Conservation (phyloP, 2,113 vertebrate genomes). For the Oceanodroma tethys region DNA sequence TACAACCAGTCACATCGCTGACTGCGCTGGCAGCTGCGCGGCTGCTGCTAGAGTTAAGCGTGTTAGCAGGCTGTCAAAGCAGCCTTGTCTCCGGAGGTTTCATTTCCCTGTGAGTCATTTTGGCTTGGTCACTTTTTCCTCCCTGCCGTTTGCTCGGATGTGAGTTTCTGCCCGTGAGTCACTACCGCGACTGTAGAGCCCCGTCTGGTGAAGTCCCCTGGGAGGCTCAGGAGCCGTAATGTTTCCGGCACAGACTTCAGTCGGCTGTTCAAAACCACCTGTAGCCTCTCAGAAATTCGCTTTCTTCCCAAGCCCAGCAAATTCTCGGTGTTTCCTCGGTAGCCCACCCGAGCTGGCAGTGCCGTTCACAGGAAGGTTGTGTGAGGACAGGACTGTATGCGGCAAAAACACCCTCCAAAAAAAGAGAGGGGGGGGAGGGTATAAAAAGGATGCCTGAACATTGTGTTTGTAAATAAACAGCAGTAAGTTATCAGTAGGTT, state of each 20-base stretch:
- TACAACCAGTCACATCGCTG: not conserved
- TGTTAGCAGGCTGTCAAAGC: not conserved
- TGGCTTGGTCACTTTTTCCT: constrained; percentile 22
- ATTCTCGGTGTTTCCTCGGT: not conserved
- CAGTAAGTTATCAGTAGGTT: not conserved
- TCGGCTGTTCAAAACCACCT: not conserved
- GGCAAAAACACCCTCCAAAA: not conserved
- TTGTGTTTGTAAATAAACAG: constrained; percentile 26
- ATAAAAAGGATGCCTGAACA: not conserved
- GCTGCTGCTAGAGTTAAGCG: not conserved
- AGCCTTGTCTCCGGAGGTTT: not conserved
- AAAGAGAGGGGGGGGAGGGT: not conserved
- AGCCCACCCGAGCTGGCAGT: not conserved
- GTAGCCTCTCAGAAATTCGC: not conserved
- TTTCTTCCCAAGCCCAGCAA: not conserved
- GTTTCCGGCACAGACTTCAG: not conserved
- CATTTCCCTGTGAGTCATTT: not conserved
- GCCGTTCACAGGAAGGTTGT: not conserved
- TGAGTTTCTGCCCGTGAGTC: not conserved
- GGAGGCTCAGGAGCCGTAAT: not conserved
- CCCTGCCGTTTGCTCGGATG: not conserved
- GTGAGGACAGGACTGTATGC: not conserved
- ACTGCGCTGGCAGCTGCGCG: not conserved
- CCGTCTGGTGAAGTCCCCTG: not conserved
- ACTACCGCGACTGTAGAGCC: not conserved